Evolutionary conservation across 2,888 invertebrate genomes (phyloP).

Genomic region (Biston betularia): DNA sequence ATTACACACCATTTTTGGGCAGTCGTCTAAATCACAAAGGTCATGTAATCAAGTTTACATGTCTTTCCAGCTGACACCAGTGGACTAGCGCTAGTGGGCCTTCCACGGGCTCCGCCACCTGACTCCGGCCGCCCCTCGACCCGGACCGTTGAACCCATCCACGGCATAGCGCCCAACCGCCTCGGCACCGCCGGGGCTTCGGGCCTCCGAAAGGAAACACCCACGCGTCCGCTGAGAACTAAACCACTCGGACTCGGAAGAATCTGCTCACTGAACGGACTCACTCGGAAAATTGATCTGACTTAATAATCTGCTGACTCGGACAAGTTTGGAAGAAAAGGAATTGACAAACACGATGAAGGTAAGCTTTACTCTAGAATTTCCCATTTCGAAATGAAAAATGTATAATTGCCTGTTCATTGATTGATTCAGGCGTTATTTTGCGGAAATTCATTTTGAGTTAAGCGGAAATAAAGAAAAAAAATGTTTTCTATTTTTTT

Average conservation of each 20-base stretch:
- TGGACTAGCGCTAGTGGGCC: constrained; percentile 81
- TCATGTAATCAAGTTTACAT: neutral
- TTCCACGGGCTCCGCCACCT: constrained; percentile 84
- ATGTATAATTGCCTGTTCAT: too few relatives aligned
- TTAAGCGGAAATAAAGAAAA: too few relatives aligned
- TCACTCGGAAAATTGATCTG: constrained; percentile 2
- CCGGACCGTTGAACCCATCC: constrained; percentile 57
- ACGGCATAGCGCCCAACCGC: constrained; percentile 57
- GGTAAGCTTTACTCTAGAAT: neutral
- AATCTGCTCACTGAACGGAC: constrained; percentile 11
- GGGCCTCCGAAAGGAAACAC: constrained; percentile 48
- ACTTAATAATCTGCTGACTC: constrained; percentile 4
- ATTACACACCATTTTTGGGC: too few relatives aligned
- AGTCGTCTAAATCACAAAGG: neutral
- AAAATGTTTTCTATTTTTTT: too few relatives aligned
- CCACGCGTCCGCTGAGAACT: constrained; percentile 18
- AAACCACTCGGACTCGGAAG: constrained; percentile 5
- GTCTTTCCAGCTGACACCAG: constrained; percentile 74
- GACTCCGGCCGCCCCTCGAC: constrained; percentile 88
- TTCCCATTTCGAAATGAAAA: neutral
- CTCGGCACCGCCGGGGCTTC: constrained; percentile 63
- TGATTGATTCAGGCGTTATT: too few relatives aligned
- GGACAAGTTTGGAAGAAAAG: constrained; percentile 6
- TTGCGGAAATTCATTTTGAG: too few relatives aligned
- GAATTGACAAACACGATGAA: constrained; percentile 25